Conservation (phyloP, 2,113 vertebrate species). For the Tupaia tana region DNA sequence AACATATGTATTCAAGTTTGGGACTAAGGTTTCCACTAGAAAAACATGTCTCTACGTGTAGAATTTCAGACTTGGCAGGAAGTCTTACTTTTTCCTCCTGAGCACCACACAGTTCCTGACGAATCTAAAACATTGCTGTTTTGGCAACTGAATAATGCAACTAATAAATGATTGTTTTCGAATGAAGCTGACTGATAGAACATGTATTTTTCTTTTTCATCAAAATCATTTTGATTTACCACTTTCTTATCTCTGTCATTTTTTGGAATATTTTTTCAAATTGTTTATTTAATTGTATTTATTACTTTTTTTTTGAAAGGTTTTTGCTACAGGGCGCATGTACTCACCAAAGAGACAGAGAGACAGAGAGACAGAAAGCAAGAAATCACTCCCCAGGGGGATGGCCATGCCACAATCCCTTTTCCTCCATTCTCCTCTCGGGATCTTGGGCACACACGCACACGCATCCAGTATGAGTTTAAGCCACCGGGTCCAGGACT, state of each 20-base stretch:
- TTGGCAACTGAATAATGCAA: background rate
- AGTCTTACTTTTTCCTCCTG: background rate
- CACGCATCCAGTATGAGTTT: too few relatives aligned
- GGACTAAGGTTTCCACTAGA: background rate
- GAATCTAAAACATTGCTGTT: slow-evolving; percentile 13
- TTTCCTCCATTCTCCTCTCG: too few relatives aligned
- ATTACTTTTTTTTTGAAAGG: too few relatives aligned
- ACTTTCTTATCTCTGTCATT: background rate
- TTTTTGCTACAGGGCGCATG: too few relatives aligned
- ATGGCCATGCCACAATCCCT: too few relatives aligned
- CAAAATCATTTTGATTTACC: background rate
- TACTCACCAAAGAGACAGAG: too few relatives aligned
- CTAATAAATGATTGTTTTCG: background rate
- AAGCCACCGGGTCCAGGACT: too few relatives aligned
- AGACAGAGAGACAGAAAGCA: too few relatives aligned
- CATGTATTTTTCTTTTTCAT: background rate
- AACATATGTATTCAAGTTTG: background rate
- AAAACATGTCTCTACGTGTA: background rate
- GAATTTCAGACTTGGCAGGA: background rate
- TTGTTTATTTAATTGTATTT: too few relatives aligned
- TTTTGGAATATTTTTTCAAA: too few relatives aligned
- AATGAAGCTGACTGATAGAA: background rate
- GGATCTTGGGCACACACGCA: too few relatives aligned
- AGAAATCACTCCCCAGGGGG: too few relatives aligned
- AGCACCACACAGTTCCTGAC: background rate